A percentile compares a stretch with the other conserved stretches of the same genome.
phyloP scores from a whole-genome alignment of 2,797 vertebrate species.

The Esox masquinongy region DNA sequence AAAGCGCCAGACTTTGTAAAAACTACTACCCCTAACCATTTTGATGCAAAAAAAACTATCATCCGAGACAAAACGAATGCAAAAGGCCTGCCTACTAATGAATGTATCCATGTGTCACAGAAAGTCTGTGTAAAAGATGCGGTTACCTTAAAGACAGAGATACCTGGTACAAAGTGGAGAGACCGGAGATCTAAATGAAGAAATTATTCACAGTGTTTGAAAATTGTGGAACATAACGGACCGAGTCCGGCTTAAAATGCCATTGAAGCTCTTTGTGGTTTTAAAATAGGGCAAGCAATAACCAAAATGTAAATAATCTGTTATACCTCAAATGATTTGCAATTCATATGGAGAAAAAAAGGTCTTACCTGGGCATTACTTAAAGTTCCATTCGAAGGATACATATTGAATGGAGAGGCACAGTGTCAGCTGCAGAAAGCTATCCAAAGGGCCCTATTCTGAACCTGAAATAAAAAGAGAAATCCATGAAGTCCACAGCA shows the following conservation, averaged over 20 bases:
- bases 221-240: not conserved
- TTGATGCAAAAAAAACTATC: no score
- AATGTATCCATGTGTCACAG: not conserved
- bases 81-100: not conserved
- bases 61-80: no score
- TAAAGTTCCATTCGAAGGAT: not conserved
- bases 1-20: no score
- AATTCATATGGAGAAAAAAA: not conserved
- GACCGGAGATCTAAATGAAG: conserved; percentile 62
- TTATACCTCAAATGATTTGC: not conserved
- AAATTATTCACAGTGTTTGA: conserved; percentile 15
- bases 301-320: not conserved
- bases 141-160: conserved; percentile 71
- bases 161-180: conserved; percentile 66
- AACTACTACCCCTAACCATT: no score
- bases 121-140: not conserved
- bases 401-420: not conserved
- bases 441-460: not conserved
- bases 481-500: not conserved
- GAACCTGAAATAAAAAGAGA: not conserved
- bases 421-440: not conserved
- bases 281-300: not conserved
- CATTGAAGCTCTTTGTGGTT: not conserved
- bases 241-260: not conserved
- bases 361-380: not conserved